Evolutionary conservation across 2,113 vertebrate species (phyloP), one percentile per base, ranked within the genome.

Genomic region (Petrocephalus microphthalmus): DNA sequence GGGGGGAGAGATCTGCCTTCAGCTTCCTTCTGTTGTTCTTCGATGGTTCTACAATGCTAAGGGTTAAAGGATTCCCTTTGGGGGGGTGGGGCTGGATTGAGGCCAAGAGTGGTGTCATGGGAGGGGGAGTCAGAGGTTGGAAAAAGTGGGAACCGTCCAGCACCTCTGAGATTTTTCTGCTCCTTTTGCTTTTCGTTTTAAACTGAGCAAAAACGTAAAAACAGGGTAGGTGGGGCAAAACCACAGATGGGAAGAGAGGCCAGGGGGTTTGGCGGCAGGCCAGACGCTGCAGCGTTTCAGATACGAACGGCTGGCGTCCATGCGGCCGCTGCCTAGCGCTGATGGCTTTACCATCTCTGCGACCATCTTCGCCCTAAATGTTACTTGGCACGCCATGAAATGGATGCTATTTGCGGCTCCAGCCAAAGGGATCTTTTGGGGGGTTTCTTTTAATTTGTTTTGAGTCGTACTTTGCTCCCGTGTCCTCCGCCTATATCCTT

Each of bases 301-400:
- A 84, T 88, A 88, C 45, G 49, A 67, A 22, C 22, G 57, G 22
- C 82, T 84, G 82, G 25, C 82, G 22, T 42, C 29, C 81, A 45
- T 33, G 20, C 15, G 51, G 45, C n/a, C 13, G 2, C 57, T 33
- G n/a, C 15, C 42, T 49, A 25, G 20, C 13, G 37, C 49, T 93
- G 92, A 94, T 92, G 91, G 88, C 90, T 93, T 93, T 91, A 90
- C 89, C 90, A 91, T 92, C 89, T 37, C 82, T 45, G 47, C 33
- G 71, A 78, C 82, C 74, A 60, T 85, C 51, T 88, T 56, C 47
- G 29, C 52, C 67, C 71, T 53, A 54, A 29, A 85, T 29, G 15
- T 42, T 84, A 53, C 64, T 67, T 84, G 57, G 52, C 54, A 74
- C 42, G 0, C 25, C 42, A n/a, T 47, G 45, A 84, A 13, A 51